A percentile compares a stretch with the other conserved stretches of the same genome.
Evolutionary conservation across 2,888 invertebrate genomes (phyloP).

Genomic region (Drosophila antonietae): DNA sequence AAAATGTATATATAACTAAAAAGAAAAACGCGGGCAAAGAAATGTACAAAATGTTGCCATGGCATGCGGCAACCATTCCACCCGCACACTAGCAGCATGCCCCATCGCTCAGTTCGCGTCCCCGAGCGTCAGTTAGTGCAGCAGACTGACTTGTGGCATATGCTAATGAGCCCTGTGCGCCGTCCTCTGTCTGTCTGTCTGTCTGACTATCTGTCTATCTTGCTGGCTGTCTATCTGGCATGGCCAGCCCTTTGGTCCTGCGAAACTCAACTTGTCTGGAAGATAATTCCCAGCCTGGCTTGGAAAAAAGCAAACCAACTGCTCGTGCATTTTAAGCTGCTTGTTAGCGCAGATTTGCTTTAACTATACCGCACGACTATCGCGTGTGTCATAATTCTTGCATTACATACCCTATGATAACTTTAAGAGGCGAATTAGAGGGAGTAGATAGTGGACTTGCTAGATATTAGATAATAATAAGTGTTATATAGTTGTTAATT

Average conservation of each 20-base stretch:
- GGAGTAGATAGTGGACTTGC: not conserved
- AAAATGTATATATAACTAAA: not conserved
- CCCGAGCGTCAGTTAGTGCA: slow-evolving; percentile 51
- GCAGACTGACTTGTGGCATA: slow-evolving; percentile 73
- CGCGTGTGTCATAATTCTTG: slow-evolving; percentile 64
- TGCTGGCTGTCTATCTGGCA: slow-evolving; percentile 17
- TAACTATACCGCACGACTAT: slow-evolving; percentile 51
- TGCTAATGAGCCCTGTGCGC: slow-evolving; percentile 72
- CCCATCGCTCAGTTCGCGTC: slow-evolving; percentile 38
- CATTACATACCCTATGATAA: slow-evolving; percentile 26
- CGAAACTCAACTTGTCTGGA: slow-evolving; percentile 43
- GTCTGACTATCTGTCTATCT: slow-evolving; percentile 8
- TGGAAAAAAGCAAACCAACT: slow-evolving; percentile 23
- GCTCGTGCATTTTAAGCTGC: slow-evolving; percentile 66
- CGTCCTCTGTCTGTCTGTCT: slow-evolving; percentile 12
- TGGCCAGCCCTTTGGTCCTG: slow-evolving; percentile 29
- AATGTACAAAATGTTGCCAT: slow-evolving; percentile 46
- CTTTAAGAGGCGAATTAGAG: not conserved
- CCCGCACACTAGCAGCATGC: not conserved
- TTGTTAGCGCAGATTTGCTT: slow-evolving; percentile 68
- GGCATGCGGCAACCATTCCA: slow-evolving; percentile 8
- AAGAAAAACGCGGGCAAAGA: slow-evolving; percentile 20
- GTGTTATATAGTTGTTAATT: not conserved
- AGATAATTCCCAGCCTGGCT: slow-evolving; percentile 46
- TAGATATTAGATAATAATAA: not conserved